These are phyloP conservation scores for Cantharis nigra DNA, from an alignment of 2,888 invertebrate genomes.

Conservation along the genomic window DNA sequence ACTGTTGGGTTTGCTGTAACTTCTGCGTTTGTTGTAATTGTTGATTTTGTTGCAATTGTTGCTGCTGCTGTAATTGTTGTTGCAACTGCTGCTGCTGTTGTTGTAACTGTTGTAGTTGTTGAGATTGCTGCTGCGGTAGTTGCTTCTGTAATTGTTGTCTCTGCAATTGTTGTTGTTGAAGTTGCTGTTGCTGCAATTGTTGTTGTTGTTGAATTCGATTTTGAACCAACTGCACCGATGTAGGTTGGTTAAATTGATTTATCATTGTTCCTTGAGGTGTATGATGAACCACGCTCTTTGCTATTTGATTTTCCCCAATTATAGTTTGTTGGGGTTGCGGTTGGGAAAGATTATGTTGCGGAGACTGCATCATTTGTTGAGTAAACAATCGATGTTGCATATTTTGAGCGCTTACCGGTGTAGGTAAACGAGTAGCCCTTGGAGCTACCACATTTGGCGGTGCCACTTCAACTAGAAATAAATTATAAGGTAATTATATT, in stretches of 20 bases:
- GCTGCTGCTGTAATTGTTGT: constrained; percentile 56
- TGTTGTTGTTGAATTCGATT: constrained; percentile 52
- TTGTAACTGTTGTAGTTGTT: constrained; percentile 54
- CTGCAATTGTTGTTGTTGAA: constrained; percentile 38
- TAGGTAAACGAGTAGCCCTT: constrained; percentile 39
- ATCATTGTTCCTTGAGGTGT: constrained; percentile 39
- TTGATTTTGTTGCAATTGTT: no score
- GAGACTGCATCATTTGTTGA: constrained; percentile 36
- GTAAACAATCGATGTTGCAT: constrained; percentile 32
- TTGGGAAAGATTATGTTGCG: constrained; percentile 35
- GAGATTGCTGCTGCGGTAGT: constrained; percentile 51
- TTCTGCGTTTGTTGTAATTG: no score
- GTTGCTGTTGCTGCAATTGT: constrained; percentile 46
- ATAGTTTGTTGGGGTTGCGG: constrained; percentile 31
- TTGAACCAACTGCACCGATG: constrained; percentile 41
- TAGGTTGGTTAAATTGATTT: constrained; percentile 13
- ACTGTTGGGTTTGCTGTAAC: constrained; percentile 43
- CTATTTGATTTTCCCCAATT: constrained; percentile 40
- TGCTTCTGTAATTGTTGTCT: constrained; percentile 47
- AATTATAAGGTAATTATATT: not conserved
- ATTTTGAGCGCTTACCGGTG: constrained; percentile 45
- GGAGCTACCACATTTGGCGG: constrained; percentile 53
- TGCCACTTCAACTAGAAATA: constrained; percentile 10
- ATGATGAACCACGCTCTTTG: constrained; percentile 53
- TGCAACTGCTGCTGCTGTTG: not conserved